A percentile compares a stretch with the other conserved stretches of the same genome.
These are phyloP conservation scores for Pandemis cinnamomeana DNA, from an alignment of 2,888 invertebrate species.

Conservation along the genomic window DNA sequence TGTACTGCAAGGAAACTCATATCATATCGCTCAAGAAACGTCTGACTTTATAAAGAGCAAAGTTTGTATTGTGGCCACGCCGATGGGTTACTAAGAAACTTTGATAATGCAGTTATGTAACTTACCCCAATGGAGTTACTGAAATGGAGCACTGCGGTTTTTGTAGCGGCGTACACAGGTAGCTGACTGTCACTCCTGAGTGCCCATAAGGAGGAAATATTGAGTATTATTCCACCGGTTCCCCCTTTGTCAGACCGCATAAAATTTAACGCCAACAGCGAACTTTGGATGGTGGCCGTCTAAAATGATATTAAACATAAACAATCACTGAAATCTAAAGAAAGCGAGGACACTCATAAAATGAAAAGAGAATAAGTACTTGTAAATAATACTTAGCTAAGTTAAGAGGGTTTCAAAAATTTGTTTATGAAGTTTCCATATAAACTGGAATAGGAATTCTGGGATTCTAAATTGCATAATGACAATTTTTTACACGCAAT, in stretches of 20 bases:
- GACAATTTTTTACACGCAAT: too few relatives aligned
- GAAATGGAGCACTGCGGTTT: slow-evolving; percentile 73
- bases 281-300: slow-evolving; percentile 72
- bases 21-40: neutral
- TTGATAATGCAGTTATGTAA: slow-evolving; percentile 38
- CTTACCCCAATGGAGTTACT: slow-evolving; percentile 72
- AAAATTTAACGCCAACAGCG: slow-evolving; percentile 65
- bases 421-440: too few relatives aligned
- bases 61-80: slow-evolving; percentile 22
- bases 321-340: neutral
- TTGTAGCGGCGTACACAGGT: slow-evolving; percentile 74
- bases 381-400: too few relatives aligned
- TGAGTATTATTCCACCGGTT: slow-evolving; percentile 67
- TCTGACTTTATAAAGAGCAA: slow-evolving; percentile 16
- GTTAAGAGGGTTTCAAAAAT: too few relatives aligned
- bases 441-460: too few relatives aligned
- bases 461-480: too few relatives aligned
- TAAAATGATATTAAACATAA: slow-evolving; percentile 50
- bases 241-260: slow-evolving; percentile 70
- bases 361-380: neutral
- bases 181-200: slow-evolving; percentile 60
- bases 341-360: neutral
- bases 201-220: slow-evolving; percentile 72
- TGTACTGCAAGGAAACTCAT: neutral
- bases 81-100: slow-evolving; percentile 23